A percentile compares a stretch with the other conserved stretches of the same genome.
Conservation (phyloP, 2,113 vertebrate species). For the Lanius collurio region DNA sequence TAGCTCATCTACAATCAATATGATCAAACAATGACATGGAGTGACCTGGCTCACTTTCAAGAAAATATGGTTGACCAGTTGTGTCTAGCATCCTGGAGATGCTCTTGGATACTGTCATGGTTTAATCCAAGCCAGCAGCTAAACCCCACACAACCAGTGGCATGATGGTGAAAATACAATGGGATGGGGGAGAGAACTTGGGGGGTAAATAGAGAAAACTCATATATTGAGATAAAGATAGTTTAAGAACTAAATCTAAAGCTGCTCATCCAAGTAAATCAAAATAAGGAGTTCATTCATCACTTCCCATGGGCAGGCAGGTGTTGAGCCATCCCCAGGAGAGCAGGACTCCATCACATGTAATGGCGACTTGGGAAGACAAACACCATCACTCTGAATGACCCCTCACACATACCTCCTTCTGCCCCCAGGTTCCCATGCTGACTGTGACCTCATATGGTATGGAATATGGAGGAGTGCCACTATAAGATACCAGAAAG, state of each 20-base stretch:
- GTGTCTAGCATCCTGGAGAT: background rate
- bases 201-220: background rate
- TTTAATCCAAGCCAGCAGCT: background rate
- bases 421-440: background rate
- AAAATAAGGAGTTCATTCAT: background rate
- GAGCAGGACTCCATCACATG: fast-evolving
- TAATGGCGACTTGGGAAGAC: background rate
- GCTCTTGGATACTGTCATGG: fast-evolving
- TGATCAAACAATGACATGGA: background rate
- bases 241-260: background rate
- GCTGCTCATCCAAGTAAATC: background rate
- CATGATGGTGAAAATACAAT: background rate
- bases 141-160: background rate
- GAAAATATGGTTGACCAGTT: background rate
- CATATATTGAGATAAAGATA: background rate
- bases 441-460: fast-evolving
- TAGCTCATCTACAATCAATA: background rate
- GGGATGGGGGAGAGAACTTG: fast-evolving
- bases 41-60: background rate
- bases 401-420: fast-evolving
- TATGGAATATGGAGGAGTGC: too few species aligned
- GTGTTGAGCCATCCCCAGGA: background rate
- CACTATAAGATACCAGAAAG: too few species aligned
- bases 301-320: background rate
- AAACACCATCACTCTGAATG: fast-evolving